Evolutionary conservation across 2,888 invertebrate species (phyloP), one percentile per base, ranked within the genome.

Genomic region (Cheilosia vernalis): DNA sequence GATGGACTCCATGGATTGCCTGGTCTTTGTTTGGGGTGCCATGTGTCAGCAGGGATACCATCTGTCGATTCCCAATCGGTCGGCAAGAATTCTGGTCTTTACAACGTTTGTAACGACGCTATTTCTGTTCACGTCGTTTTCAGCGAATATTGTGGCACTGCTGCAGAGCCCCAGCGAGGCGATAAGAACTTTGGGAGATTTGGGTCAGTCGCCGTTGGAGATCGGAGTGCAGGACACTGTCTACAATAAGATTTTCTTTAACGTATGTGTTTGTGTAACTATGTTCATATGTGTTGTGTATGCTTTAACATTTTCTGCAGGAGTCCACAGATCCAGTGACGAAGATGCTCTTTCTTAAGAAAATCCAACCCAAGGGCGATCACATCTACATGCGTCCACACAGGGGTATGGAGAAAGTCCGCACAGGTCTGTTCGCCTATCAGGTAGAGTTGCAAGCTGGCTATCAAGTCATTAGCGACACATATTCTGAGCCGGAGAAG

Each of bases 121-220:
- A 58, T 95, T 94, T 90, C 89, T 93, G 37, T 94, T 94, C 89
- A 95, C 94, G 4, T 94, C 95, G 1, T 95, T 94, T 90, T 94
- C 94, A n/a, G 95, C 95, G 24, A 95, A 94, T 91, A 93, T 95
- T 87, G 94, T 95, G 85, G 93, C 94, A 15, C 91, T 95, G 79
- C 91, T 95, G 87, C 94, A 95, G 90, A 93, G 94, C 87, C 94
- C 95, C n/a, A 94, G 94, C 89, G 90, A 93, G 88, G 93, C 94
- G 19, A 92, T 95, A 70, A 92, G 91, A 74, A 93, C 93, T 17
- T 90, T 94, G 66, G 91, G 90, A 3, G 94, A 95, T 90, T 92
- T 95, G n/a, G 90, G 93, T 1, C 91, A 91, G 83, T 94, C 94
- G 1, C 94, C 93, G 1, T 90, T 95, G 89, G 91, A 92, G 55